Percentiles rank a stretch among this genome's conserved stretches.
phyloP scores from a whole-genome alignment of 2,113 vertebrate species.

The Diglossa brunneiventris region DNA sequence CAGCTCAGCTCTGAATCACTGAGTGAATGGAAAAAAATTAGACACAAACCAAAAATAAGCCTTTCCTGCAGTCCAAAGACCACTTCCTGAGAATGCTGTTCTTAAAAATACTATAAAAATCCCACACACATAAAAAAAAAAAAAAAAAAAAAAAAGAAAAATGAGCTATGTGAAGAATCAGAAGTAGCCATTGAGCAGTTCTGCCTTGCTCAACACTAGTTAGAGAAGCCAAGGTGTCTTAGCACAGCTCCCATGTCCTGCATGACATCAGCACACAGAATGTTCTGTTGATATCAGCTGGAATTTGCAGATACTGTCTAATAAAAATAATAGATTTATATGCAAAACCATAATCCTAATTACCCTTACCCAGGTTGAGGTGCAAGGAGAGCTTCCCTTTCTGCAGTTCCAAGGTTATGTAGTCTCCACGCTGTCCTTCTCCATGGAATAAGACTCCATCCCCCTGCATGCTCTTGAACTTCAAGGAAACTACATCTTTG shows the following conservation, averaged over 20 bases:
- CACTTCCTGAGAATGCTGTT: neutral
- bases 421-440: constrained; percentile 93
- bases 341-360: neutral
- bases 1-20: neutral
- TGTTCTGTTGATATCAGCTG: neutral
- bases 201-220: neutral
- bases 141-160: too few species aligned
- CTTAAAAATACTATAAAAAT: neutral
- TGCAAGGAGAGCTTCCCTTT: constrained; percentile 86
- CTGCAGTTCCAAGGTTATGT: constrained; percentile 93
- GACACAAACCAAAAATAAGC: neutral
- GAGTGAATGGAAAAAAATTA: neutral
- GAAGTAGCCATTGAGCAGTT: neutral
- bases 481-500: constrained; percentile 95
- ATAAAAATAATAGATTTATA: neutral
- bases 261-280: neutral
- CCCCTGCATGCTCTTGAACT: constrained; percentile 92
- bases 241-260: neutral
- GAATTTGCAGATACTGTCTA: neutral
- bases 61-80: neutral
- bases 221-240: neutral
- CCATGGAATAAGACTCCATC: constrained; percentile 95
- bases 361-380: constrained; percentile 86
- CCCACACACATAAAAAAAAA: neutral
- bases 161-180: neutral